Base-by-base conservation (phyloP, 2,797 vertebrate genomes). In the Capromys pilorides region DNA sequence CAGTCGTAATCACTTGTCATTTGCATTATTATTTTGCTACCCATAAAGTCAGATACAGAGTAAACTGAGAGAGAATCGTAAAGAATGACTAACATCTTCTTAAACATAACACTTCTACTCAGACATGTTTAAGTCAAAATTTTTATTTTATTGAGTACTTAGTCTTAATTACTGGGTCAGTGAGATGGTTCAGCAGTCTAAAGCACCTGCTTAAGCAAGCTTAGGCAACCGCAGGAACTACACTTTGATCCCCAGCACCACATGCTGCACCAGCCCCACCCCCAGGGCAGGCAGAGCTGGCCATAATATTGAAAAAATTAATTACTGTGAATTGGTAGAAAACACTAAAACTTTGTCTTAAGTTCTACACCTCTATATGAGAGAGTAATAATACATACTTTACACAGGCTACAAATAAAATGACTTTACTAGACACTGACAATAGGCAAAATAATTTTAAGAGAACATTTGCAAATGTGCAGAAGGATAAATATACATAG, bases 21-120 rank as follows among this genome's bases (percentile, higher is more conserved):
- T 85, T 16, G 86, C 94, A 54, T 73, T 39, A 36, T 39, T 59
- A 82, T 90, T 82, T 88, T 94, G 67, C 80, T 93, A 14, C 59
- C 6, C 80, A 73, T 19, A 78, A 78, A 92, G 59, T 89, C 28
- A 45, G 49, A 57, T 61, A 8, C 71, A 71, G 24, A 88, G 1
- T 18, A 79, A 94, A 92, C 16, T 92, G 19, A 93, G 51, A 81
- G 19, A 41, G 61, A 89, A 61, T 13, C 73, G 86, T 54, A 78
- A 87, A 90, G 67, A 39, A 78, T 66, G 31, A 92, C 26, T 62
- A 79, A 85, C 39, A 82, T 96, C 89, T 89, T 61, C 24, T 89
- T 82, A 39, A 93, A 26, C 21, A 57, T 51, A 94, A 64, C 24
- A 87, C 75, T 31, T 97, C 33, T 87, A 78, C 61, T 36, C 45